Evolutionary conservation across 2,113 vertebrate species (phyloP).

Genomic region (Gymnocephalus cernua): DNA sequence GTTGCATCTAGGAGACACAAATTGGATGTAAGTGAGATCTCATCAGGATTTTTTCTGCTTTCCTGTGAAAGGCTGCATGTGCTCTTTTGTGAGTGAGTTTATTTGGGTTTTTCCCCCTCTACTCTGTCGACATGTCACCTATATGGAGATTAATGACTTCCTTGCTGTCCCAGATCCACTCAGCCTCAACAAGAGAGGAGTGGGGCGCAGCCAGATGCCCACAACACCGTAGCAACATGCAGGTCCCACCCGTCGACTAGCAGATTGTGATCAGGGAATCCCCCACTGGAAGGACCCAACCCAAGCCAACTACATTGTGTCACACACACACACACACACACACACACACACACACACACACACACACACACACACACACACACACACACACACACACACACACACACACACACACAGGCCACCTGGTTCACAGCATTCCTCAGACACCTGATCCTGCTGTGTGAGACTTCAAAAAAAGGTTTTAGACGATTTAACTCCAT

Average conservation of each 20-base stretch:
- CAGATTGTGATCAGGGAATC: constrained; percentile 66
- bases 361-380: constrained; percentile 22
- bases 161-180: constrained; percentile 69
- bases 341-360: background rate
- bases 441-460: constrained; percentile 64
- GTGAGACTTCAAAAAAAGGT: constrained; percentile 39
- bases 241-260: constrained; percentile 64
- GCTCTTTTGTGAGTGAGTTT: constrained; percentile 58
- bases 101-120: constrained; percentile 39
- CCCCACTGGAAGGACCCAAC: constrained; percentile 69
- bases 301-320: constrained; percentile 61
- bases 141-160: constrained; percentile 83
- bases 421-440: constrained; percentile 65
- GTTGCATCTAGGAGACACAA: constrained; percentile 52
- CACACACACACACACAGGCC: constrained; percentile 34
- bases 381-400: constrained; percentile 8
- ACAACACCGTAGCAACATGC: constrained; percentile 57
- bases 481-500: constrained; percentile 51
- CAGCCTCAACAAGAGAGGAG: constrained; percentile 46
- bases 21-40: constrained; percentile 69
- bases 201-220: constrained; percentile 61
- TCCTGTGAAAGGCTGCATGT: constrained; percentile 29
- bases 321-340: constrained; percentile 31
- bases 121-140: constrained; percentile 67
- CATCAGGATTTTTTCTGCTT: constrained; percentile 15